Evolutionary conservation across 2,797 vertebrate genomes (phyloP).

Genomic region (Anabacerthia variegaticeps): DNA sequence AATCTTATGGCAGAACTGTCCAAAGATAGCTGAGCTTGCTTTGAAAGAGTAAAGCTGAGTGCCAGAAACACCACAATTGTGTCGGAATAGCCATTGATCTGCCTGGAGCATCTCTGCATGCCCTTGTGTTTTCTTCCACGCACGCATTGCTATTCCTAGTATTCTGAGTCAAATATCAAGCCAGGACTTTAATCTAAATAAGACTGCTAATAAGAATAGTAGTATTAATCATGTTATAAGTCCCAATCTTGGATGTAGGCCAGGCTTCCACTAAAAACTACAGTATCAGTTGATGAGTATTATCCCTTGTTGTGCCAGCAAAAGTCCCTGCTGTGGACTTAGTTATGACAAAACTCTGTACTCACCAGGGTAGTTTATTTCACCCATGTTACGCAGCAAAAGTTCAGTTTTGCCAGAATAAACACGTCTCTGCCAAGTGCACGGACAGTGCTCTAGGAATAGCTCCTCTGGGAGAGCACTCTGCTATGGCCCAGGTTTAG

Average conservation of each 20-base stretch:
- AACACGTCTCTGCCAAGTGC: neutral
- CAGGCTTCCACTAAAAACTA: neutral
- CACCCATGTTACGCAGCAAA: conserved; percentile 7
- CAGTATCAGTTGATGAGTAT: neutral
- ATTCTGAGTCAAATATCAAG: neutral
- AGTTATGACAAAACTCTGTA: conserved; percentile 4
- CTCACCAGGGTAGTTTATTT: neutral
- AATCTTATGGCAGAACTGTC: neutral
- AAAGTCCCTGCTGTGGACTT: neutral
- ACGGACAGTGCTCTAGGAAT: neutral
- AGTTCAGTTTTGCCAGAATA: conserved; percentile 24
- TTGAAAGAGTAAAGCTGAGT: neutral
- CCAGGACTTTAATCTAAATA: neutral
- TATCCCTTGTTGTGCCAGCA: conserved; percentile 20
- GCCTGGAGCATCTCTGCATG: neutral
- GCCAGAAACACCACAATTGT: neutral
- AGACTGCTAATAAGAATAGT: neutral
- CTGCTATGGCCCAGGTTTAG: neutral
- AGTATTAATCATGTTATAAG: neutral
- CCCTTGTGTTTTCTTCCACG: neutral
- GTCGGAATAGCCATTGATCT: neutral
- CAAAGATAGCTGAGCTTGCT: neutral
- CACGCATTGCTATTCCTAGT: neutral
- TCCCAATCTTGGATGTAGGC: neutral
- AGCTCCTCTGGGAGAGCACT: neutral